Percentiles rank a stretch among this genome's conserved stretches.
Evolutionary conservation across 2,888 invertebrate genomes (phyloP).

Genomic region (Laothoe populi): DNA sequence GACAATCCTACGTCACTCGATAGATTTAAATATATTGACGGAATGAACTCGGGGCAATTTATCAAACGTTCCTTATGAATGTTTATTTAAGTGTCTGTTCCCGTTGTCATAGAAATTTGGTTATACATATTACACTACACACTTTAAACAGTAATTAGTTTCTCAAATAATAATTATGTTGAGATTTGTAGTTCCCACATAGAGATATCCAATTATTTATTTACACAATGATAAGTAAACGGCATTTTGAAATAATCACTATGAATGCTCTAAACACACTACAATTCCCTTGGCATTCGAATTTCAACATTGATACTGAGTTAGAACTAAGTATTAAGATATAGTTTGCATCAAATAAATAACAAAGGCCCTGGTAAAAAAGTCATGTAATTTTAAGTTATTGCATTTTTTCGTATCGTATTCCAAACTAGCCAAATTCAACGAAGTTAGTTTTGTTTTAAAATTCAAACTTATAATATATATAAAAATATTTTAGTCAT

Average conservation of each 20-base stretch:
- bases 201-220: no score
- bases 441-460: no score
- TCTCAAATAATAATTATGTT: neutral
- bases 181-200: neutral
- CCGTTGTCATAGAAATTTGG: neutral
- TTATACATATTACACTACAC: neutral
- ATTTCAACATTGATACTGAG: no score
- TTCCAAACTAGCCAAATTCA: no score
- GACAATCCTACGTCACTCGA: constrained; percentile 39
- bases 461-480: no score
- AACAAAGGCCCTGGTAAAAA: no score
- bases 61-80: neutral
- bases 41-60: neutral
- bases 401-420: no score
- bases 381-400: no score
- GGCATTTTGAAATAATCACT: constrained; percentile 21
- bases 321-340: no score
- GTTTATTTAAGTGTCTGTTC: neutral
- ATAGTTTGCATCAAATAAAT: no score
- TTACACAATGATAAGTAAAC: constrained; percentile 7
- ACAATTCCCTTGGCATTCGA: no score
- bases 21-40: constrained; percentile 31
- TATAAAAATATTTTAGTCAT: no score
- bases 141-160: neutral
- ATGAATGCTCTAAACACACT: neutral